Percentiles rank a stretch among this genome's conserved stretches.
phyloP scores from a whole-genome alignment of 2,888 invertebrate genomes.

The Lithophane semibrunnea region DNA sequence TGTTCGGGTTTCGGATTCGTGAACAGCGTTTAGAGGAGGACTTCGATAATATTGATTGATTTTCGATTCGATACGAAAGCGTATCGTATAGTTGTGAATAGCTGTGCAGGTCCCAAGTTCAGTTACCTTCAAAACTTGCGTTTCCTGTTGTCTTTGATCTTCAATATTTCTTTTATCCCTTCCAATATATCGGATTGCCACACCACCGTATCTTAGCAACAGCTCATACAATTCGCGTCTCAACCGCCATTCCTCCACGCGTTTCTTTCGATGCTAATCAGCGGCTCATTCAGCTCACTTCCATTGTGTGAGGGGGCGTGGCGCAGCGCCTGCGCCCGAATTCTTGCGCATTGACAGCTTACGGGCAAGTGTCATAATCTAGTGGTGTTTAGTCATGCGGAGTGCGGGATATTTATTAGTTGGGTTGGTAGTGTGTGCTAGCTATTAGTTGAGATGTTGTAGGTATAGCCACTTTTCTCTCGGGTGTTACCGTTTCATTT shows the following conservation, averaged over 20 bases:
- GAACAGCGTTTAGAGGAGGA: background rate
- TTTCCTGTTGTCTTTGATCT: background rate
- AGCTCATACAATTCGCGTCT: conserved; percentile 37
- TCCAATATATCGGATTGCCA: conserved; percentile 9
- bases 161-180: background rate
- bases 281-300: conserved; percentile 55
- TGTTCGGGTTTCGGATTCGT: background rate
- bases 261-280: conserved; percentile 63
- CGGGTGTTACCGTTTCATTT: background rate
- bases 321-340: conserved; percentile 76
- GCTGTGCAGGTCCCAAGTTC: background rate
- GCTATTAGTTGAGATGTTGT: background rate
- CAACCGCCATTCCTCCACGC: conserved; percentile 47
- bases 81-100: background rate
- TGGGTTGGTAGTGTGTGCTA: conserved; percentile 1
- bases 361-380: conserved; percentile 65
- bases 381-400: conserved; percentile 46
- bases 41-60: background rate
- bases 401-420: conserved; percentile 21
- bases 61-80: no score
- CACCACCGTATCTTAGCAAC: conserved; percentile 21
- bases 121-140: background rate
- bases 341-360: conserved; percentile 76
- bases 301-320: conserved; percentile 71
- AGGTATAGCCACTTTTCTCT: no score